Evolutionary conservation across 2,113 vertebrate species (phyloP).

Genomic region (Dicerorhinus sumatrensis): DNA sequence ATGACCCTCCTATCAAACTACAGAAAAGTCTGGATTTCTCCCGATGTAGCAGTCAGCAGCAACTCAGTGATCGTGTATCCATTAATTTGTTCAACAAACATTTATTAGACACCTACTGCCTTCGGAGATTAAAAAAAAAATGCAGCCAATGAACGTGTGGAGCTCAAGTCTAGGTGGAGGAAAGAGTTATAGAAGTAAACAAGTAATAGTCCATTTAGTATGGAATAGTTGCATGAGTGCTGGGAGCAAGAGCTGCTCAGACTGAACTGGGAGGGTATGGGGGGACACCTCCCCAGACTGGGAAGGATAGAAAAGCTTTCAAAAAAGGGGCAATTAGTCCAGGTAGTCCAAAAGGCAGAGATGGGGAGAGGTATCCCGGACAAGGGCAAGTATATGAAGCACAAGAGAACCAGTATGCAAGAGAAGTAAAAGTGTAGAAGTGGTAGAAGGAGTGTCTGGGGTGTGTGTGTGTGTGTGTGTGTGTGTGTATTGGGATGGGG

Average conservation of each 20-base stretch:
- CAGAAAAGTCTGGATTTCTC: neutral
- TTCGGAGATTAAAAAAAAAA: neutral
- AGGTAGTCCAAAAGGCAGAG: neutral
- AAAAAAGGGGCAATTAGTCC: neutral
- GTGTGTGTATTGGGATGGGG: rapidly evolving
- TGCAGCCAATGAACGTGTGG: neutral
- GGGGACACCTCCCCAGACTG: neutral
- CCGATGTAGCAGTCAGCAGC: neutral
- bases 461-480: neutral
- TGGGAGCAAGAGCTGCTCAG: neutral
- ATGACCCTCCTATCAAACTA: neutral
- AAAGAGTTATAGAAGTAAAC: neutral
- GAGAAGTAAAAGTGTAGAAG: neutral
- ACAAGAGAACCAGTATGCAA: neutral
- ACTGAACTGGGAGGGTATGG: no score
- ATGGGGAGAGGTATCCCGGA: neutral
- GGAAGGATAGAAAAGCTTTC: neutral
- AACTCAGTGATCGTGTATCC: neutral
- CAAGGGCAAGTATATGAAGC: neutral
- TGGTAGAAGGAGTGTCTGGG: no score
- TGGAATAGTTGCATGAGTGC: neutral
- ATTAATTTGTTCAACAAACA: neutral
- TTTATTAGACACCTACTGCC: neutral
- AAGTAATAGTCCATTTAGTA: neutral
- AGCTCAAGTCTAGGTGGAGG: neutral